phyloP scores from a whole-genome alignment of 2,113 vertebrate genomes.

The Calyptomena viridis region DNA sequence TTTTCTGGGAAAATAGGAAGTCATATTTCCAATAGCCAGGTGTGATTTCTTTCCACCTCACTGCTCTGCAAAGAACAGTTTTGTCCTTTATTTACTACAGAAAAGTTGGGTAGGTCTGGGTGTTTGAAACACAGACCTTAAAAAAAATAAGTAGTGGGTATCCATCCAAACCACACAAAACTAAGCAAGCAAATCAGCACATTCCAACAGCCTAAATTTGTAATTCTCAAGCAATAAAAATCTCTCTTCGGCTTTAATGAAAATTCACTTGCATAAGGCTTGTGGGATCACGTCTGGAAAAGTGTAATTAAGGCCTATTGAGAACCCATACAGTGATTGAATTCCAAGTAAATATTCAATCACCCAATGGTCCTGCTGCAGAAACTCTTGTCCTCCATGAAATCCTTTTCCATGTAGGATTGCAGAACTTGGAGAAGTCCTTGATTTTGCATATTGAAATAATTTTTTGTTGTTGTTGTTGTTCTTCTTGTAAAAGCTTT shows the following conservation, averaged over 20 bases:
- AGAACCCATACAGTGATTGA: background rate
- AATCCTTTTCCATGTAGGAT: background rate
- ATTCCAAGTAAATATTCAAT: slow-evolving; percentile 16
- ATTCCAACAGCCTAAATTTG: background rate
- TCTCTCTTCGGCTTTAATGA: background rate
- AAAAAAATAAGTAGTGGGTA: background rate
- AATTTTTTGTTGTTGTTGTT: background rate
- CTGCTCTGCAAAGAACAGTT: background rate
- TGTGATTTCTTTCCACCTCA: background rate
- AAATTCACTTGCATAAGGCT: background rate
- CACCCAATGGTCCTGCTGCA: background rate
- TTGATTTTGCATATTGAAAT: background rate
- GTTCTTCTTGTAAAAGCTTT: background rate
- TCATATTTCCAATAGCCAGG: background rate
- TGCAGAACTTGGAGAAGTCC: background rate
- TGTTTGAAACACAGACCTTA: background rate
- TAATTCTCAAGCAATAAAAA: background rate
- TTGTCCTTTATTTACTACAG: background rate
- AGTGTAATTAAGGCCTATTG: slow-evolving; percentile 7
- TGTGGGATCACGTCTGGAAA: background rate
- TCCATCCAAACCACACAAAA: background rate
- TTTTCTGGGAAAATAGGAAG: background rate
- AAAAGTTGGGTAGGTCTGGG: background rate
- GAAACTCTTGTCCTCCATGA: background rate
- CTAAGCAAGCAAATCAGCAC: background rate